A percentile compares a stretch with the other conserved stretches of the same genome.
Evolutionary conservation across 2,797 vertebrate genomes (phyloP).

Genomic region (Hippopotamyrus pictus): DNA sequence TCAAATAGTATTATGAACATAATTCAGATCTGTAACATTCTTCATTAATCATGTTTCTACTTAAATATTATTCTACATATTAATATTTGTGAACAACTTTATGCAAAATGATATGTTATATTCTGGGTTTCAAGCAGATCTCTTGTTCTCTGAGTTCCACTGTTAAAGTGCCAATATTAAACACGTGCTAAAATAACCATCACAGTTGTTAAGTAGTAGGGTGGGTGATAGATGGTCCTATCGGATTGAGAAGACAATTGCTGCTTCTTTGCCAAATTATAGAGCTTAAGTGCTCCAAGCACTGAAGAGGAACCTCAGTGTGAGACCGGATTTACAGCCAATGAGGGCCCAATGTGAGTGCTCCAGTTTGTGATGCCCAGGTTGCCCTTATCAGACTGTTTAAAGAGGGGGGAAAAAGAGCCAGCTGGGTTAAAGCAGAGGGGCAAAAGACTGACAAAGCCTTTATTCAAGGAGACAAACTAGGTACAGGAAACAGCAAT

Average conservation of each 20-base stretch:
- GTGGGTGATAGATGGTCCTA: conserved; percentile 26
- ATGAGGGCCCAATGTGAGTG: neutral
- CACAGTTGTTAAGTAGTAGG: conserved; percentile 28
- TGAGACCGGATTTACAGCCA: neutral
- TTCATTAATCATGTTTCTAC: neutral
- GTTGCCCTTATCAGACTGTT: neutral
- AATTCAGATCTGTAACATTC: neutral
- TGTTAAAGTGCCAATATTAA: neutral
- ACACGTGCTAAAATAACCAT: conserved; percentile 36
- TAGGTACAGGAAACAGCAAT: neutral
- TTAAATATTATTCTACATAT: neutral
- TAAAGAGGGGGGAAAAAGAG: neutral
- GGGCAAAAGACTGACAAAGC: neutral
- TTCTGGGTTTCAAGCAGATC: neutral
- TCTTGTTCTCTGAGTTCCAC: neutral
- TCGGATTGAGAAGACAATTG: conserved; percentile 15
- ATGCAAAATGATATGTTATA: neutral
- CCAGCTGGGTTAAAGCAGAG: neutral
- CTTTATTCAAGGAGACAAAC: neutral
- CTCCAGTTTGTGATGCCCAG: neutral
- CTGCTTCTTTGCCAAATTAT: neutral
- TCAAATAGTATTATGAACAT: neutral
- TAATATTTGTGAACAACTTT: neutral
- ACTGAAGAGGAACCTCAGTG: neutral
- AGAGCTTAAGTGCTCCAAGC: neutral